A percentile compares a stretch with the other conserved stretches of the same genome.
Conservation (phyloP, 2,113 vertebrate genomes). For the Tyrannus savana region DNA sequence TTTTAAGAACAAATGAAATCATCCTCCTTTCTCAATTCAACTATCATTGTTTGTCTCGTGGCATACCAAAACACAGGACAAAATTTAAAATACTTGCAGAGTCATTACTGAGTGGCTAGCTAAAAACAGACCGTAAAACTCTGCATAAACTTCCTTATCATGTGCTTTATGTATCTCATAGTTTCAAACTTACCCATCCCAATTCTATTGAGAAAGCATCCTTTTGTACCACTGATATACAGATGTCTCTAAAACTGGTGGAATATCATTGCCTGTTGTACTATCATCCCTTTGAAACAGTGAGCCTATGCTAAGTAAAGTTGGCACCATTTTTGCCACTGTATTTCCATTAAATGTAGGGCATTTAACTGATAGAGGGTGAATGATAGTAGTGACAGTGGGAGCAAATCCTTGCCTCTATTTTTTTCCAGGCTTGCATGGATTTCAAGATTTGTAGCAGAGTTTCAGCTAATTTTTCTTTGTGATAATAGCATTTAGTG, state of each 20-base stretch:
- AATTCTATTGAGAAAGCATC: neutral
- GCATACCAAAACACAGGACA: neutral
- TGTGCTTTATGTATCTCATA: neutral
- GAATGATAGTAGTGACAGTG: neutral
- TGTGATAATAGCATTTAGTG: neutral
- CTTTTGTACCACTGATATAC: neutral
- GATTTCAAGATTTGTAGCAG: neutral
- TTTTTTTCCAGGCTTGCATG: neutral
- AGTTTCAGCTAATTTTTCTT: neutral
- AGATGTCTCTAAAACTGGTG: neutral
- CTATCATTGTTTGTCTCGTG: neutral
- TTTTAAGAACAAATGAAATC: constrained; percentile 26
- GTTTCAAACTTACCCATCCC: neutral
- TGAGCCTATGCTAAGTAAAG: neutral
- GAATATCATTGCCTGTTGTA: neutral
- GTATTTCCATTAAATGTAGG: neutral
- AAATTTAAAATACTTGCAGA: neutral
- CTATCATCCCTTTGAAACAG: accelerated
- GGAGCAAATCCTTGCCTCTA: neutral
- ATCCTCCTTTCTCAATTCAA: neutral
- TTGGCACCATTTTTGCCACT: neutral
- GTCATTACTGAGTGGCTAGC: neutral
- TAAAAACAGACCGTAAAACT: constrained; percentile 12
- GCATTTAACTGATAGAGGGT: neutral
- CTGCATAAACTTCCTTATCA: neutral